Evolutionary conservation across 1,140 invertebrate genomes (phyloP).

Genomic region (roundworm (Caenorhabditis elegans)): DNA sequence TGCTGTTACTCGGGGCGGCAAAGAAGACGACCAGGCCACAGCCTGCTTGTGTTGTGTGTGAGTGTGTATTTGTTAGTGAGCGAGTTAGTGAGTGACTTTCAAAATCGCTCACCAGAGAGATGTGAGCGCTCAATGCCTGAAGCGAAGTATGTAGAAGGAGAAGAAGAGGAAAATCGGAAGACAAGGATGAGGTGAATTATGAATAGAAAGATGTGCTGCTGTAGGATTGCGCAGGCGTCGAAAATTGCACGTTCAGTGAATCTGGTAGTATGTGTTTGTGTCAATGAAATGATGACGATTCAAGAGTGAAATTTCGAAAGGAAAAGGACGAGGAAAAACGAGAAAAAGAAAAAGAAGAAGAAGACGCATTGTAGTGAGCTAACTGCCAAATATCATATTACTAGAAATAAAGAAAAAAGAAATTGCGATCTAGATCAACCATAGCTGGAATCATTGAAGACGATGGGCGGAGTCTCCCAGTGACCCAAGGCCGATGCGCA

Average conservation of each 20-base stretch:
- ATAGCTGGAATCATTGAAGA: not conserved
- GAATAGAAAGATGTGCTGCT: not conserved
- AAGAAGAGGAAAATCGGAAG: not conserved
- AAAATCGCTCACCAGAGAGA: not conserved
- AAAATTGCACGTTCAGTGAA: too few species aligned
- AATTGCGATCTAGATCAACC: not conserved
- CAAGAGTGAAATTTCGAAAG: too few species aligned
- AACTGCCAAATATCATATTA: too few species aligned
- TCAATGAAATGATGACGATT: too few species aligned
- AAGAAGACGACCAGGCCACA: conserved; percentile 26
- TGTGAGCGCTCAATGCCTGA: not conserved
- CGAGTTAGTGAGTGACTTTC: conserved; percentile 7
- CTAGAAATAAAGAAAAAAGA: not conserved
- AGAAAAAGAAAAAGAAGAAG: too few species aligned
- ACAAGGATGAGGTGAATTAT: conserved; percentile 11
- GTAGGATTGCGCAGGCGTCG: not conserved
- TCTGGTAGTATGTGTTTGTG: too few species aligned
- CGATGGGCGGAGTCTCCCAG: not conserved
- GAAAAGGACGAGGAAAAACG: too few species aligned
- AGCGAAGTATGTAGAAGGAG: not conserved
- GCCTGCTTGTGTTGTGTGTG: conserved; percentile 5
- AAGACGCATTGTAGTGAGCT: too few species aligned
- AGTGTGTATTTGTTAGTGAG: conserved; percentile 17
- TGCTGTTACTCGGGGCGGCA: conserved; percentile 12
- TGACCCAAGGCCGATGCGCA: conserved; percentile 19